Evolutionary conservation across 2,888 invertebrate genomes (phyloP).

Genomic region (Brachyptera risi): DNA sequence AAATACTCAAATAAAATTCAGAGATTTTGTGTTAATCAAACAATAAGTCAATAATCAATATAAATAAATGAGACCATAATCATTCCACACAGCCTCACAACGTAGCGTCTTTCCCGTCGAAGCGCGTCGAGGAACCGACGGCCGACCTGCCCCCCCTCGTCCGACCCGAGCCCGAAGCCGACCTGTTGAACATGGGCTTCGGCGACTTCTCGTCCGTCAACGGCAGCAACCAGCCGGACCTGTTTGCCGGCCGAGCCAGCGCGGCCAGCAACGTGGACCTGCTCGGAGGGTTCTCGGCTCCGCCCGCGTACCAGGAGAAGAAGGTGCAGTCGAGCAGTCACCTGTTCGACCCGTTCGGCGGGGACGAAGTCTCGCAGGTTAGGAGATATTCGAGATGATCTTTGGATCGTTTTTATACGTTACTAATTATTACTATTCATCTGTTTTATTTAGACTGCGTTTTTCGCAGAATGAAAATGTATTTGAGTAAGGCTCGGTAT

Average conservation of each 20-base stretch:
- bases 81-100: not conserved
- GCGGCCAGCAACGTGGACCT: constrained; percentile 56
- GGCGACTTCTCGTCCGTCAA: not conserved
- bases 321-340: constrained; percentile 6
- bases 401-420: not conserved
- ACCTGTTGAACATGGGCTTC: constrained; percentile 42
- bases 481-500: too few species aligned
- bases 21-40: too few species aligned
- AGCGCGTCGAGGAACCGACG: constrained; percentile 34
- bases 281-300: constrained; percentile 48
- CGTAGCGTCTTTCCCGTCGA: constrained; percentile 15
- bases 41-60: too few species aligned
- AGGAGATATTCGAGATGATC: not conserved
- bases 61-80: too few species aligned
- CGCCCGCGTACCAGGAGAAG: not conserved
- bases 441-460: too few species aligned
- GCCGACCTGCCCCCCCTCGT: constrained; percentile 23
- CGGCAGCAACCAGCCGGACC: not conserved
- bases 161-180: constrained; percentile 42
- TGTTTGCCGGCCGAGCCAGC: constrained; percentile 38
- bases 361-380: not conserved
- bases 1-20: too few species aligned
- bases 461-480: too few species aligned
- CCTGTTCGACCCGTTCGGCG: constrained; percentile 19
- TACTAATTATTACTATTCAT: too few species aligned